Percentiles rank a stretch among this genome's conserved stretches.
These are phyloP conservation scores for Mugil cephalus DNA, from an alignment of 2,113 vertebrate species.

Conservation along the genomic window DNA sequence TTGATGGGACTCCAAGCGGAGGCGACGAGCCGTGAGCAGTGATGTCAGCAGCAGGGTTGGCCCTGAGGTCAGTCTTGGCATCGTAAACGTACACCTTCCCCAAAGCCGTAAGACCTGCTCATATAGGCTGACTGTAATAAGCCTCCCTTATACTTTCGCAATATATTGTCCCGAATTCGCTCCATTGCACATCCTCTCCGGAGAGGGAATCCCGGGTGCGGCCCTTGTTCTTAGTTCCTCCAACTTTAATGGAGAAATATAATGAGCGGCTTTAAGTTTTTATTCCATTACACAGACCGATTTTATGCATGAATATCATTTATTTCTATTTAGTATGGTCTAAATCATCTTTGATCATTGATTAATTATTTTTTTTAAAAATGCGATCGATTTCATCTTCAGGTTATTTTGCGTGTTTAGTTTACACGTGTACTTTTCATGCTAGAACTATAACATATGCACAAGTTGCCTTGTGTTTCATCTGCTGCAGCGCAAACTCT, in stretches of 20 bases:
- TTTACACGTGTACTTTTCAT: not conserved
- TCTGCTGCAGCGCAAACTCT: not conserved
- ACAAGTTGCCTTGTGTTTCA: not conserved
- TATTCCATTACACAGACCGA: not conserved
- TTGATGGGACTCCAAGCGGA: constrained; percentile 69
- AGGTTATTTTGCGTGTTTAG: too few relatives aligned
- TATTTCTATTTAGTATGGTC: not conserved
- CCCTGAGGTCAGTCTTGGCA: constrained; percentile 71
- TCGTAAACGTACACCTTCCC: constrained; percentile 52
- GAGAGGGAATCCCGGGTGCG: constrained; percentile 7
- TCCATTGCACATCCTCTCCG: constrained; percentile 18
- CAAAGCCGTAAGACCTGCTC: not conserved
- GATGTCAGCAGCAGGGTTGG: constrained; percentile 84
- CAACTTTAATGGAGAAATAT: not conserved
- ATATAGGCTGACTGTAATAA: not conserved
- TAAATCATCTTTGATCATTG: too few relatives aligned
- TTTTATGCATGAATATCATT: not conserved
- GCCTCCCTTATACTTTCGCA: constrained; percentile 11
- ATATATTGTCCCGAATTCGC: not conserved
- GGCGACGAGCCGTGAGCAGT: constrained; percentile 72
- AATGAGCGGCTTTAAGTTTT: not conserved
- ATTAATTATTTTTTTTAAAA: too few relatives aligned
- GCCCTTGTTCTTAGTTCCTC: constrained; percentile 2
- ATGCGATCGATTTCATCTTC: too few relatives aligned
- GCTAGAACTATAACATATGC: too few relatives aligned